Evolutionary conservation across 2,113 vertebrate genomes (phyloP).

Genomic region (Salvelinus sp.): DNA sequence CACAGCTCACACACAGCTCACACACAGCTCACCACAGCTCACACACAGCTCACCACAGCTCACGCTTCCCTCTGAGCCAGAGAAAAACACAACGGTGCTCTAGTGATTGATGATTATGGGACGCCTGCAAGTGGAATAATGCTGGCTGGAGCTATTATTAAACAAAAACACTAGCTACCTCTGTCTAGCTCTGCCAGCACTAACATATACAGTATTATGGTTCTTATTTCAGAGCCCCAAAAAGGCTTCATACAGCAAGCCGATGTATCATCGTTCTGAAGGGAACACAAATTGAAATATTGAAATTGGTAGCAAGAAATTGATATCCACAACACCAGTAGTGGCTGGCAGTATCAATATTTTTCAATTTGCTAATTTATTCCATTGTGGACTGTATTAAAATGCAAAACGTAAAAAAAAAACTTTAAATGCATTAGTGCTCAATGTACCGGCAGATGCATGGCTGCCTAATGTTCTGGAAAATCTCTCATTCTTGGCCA

Average conservation of each 20-base stretch:
- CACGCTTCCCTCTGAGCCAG: constrained; percentile 51
- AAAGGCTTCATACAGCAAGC: constrained; percentile 46
- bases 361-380: constrained; percentile 53
- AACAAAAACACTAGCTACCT: constrained; percentile 70
- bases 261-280: constrained; percentile 52
- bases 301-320: constrained; percentile 38
- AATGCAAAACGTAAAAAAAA: not conserved
- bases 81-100: constrained; percentile 35
- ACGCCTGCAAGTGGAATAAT: constrained; percentile 72
- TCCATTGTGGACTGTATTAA: constrained; percentile 32
- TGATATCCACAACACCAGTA: constrained; percentile 33
- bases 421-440: constrained; percentile 41
- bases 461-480: not conserved
- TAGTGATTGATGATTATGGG: constrained; percentile 77
- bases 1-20: constrained; percentile 29
- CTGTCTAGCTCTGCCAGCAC: constrained; percentile 52
- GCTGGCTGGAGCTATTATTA: constrained; percentile 76
- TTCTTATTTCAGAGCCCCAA: constrained; percentile 59
- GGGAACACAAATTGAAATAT: constrained; percentile 46
- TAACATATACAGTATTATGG: constrained; percentile 54
- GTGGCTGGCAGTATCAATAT: constrained; percentile 59
- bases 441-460: constrained; percentile 6
- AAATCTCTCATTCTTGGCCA: constrained; percentile 19
- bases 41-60: too few relatives aligned
- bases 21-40: too few relatives aligned